Percentiles rank a stretch among this genome's conserved stretches.
Evolutionary conservation across 2,797 vertebrate genomes (phyloP).

Genomic region (Florisuga fusca): DNA sequence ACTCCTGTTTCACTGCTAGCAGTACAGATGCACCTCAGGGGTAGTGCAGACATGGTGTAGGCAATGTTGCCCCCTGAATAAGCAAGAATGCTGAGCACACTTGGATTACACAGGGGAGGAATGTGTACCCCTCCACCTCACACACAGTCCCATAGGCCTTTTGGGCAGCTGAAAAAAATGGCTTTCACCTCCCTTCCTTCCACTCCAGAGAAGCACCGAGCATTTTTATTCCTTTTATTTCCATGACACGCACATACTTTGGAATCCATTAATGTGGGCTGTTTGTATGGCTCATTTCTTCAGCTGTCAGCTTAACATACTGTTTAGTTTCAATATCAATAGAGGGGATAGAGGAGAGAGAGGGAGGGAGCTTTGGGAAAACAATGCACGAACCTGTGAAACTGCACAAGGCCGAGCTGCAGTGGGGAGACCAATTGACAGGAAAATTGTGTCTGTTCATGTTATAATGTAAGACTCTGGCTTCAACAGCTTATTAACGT

Average conservation of each 20-base stretch:
- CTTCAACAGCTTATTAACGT: slow-evolving; percentile 56
- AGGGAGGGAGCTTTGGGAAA: slow-evolving; percentile 59
- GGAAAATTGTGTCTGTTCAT: slow-evolving; percentile 53
- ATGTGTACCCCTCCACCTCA: background rate
- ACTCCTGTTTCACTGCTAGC: background rate
- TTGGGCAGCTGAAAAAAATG: background rate
- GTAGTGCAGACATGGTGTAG: background rate
- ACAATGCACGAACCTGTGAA: slow-evolving; percentile 64
- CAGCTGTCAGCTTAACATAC: slow-evolving; percentile 74
- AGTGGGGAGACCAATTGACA: slow-evolving; percentile 25
- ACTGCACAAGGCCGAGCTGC: slow-evolving; percentile 47
- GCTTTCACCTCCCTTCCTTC: slow-evolving; percentile 24
- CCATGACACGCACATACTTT: slow-evolving; percentile 51
- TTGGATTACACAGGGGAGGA: slow-evolving; percentile 49
- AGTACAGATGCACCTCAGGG: background rate
- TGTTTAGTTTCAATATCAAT: slow-evolving; percentile 74
- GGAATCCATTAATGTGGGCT: slow-evolving; percentile 63
- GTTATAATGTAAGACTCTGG: slow-evolving; percentile 12
- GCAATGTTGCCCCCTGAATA: background rate
- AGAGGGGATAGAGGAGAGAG: slow-evolving; percentile 43
- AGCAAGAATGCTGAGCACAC: slow-evolving; percentile 9
- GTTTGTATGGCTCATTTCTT: slow-evolving; percentile 69
- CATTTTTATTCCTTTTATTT: slow-evolving; percentile 61
- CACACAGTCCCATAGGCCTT: background rate
- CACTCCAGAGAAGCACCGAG: slow-evolving; percentile 24